Base-by-base conservation (phyloP, 2,888 invertebrate genomes). In the Cyrtodaria siliqua region DNA sequence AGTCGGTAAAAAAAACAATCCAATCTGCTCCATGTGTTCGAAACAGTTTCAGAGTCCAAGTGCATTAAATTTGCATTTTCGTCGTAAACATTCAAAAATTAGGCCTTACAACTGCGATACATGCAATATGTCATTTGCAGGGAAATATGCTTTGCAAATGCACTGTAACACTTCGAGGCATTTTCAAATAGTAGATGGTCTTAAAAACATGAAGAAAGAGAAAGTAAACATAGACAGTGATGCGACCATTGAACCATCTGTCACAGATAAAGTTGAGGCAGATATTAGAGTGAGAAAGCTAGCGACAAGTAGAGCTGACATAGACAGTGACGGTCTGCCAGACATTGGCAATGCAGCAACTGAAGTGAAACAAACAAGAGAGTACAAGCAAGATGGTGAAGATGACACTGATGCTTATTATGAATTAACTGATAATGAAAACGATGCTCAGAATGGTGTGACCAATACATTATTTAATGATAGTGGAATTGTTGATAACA, bases 21-120 rank as follows among this genome's bases (percentile, higher is more conserved):
- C 85, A n/a, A 38, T 33, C 4, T 90, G 90, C 69, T 38, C 71
- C 6, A 50, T 77, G 18, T 90, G 90, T 63, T 52, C 55, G 1
- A 71, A 68, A 18, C 57, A 69, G 23, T 84, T 74, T 55, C n/a
- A 71, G 8, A 84, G 84, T 2, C 52, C 42, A 6, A 83, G 76
- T 38, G 73, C 84, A 6, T 69, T 89, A 24, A 73, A 60, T 12
- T 18, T 75, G 26, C 60, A 82, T 68, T 20, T 69, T 9, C 29
- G 59, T 20, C 23, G 61, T 12, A 27, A 62, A 33, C 68, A 70
- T 16, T 62, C 50, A 26, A 59, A 49, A 18, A 60, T 56, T 42
- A 72, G 52, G 38, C 63, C 62, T 16, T 67, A 63, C 62, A 52
- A 72, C 53, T 61, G 69, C 67, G 12, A 78, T 66, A 27, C 73